Evolutionary conservation across 2,797 vertebrate genomes (phyloP).

Genomic region (Microctenopoma stevenorrisi): DNA sequence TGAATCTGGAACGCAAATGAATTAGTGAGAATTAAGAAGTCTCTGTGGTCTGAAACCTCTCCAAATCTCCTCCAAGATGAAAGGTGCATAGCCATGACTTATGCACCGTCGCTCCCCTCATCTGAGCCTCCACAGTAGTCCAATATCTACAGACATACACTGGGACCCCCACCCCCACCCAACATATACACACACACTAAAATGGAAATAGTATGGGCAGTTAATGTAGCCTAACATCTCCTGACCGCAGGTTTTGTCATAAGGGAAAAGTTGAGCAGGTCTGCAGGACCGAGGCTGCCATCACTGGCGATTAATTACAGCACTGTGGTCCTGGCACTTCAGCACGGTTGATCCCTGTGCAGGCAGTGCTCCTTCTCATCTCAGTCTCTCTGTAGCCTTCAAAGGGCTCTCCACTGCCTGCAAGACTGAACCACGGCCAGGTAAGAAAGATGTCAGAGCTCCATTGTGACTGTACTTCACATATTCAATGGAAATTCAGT

Average conservation of each 20-base stretch:
- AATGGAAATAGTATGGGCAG: slow-evolving; percentile 86
- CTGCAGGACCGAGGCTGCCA: slow-evolving; percentile 82
- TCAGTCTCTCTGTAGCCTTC: slow-evolving; percentile 83
- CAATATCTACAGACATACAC: slow-evolving; percentile 71
- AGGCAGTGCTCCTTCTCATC: slow-evolving; percentile 83
- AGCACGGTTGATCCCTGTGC: slow-evolving; percentile 81
- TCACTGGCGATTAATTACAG: slow-evolving; percentile 94
- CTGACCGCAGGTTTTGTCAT: slow-evolving; percentile 92
- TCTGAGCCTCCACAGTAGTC: slow-evolving; percentile 80
- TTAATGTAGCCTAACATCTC: slow-evolving; percentile 93
- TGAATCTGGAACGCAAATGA: slow-evolving; percentile 99
- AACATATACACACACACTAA: slow-evolving; percentile 53
- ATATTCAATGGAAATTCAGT: slow-evolving; percentile 69
- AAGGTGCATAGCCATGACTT: slow-evolving; percentile 91
- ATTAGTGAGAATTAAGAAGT: slow-evolving; percentile 99
- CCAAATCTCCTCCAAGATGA: slow-evolving; percentile 97
- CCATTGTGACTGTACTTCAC: slow-evolving; percentile 67
- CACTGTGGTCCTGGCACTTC: slow-evolving; percentile 84
- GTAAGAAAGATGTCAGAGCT: slow-evolving; percentile 67
- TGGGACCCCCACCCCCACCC: slow-evolving; percentile 68
- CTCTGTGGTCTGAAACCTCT: slow-evolving; percentile 96
- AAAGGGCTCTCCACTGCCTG: slow-evolving; percentile 83
- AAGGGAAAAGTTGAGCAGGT: slow-evolving; percentile 90
- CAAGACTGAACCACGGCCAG: slow-evolving; percentile 69
- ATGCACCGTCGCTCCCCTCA: slow-evolving; percentile 86